Evolutionary conservation across 2,113 vertebrate species (phyloP).

Genomic region (Microcebus murinus): DNA sequence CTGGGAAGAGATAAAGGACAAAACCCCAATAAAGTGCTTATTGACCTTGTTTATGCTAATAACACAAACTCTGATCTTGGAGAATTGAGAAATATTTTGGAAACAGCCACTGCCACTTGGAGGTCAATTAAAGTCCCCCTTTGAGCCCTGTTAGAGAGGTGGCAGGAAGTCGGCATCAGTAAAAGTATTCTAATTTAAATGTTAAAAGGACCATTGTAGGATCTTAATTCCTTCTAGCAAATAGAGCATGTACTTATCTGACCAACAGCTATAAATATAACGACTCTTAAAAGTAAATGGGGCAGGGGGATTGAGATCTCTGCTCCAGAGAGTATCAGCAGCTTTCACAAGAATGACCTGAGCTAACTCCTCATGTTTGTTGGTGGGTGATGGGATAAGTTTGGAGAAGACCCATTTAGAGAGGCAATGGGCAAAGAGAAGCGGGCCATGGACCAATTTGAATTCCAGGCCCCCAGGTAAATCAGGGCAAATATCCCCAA

Average conservation of each 20-base stretch:
- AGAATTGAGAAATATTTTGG: conserved; percentile 3
- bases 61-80: neutral
- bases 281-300: neutral
- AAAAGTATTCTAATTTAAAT: conserved; percentile 25
- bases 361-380: neutral
- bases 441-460: neutral
- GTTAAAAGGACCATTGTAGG: neutral
- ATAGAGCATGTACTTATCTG: conserved; percentile 19
- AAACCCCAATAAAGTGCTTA: neutral
- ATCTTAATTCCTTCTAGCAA: conserved; percentile 37
- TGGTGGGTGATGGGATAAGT: neutral
- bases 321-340: neutral
- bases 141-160: neutral
- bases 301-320: neutral
- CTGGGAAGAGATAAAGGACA: neutral
- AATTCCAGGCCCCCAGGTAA: neutral
- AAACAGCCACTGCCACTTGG: neutral
- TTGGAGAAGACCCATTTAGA: neutral
- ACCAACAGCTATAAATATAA: neutral
- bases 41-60: neutral
- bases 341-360: conserved; percentile 21
- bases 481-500: neutral
- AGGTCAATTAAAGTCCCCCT: neutral
- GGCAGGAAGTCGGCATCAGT: neutral
- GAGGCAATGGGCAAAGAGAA: neutral